phyloP scores from a whole-genome alignment of 2,888 invertebrate species.

The Acronicta psi region DNA sequence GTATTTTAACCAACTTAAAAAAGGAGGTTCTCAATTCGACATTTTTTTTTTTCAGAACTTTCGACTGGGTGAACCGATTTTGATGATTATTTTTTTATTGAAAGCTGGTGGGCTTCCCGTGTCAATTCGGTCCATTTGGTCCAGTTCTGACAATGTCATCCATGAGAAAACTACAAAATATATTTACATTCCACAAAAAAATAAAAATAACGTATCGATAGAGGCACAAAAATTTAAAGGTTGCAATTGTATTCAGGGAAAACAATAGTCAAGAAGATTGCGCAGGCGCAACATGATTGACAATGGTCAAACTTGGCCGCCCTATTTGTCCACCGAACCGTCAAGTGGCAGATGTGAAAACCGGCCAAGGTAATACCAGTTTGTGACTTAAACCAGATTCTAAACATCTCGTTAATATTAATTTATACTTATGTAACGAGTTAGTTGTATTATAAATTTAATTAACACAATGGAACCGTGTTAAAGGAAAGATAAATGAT shows the following conservation, averaged over 20 bases:
- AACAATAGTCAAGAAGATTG: slow-evolving; percentile 50
- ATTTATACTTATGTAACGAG: slow-evolving; percentile 35
- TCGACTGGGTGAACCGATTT: too few species aligned
- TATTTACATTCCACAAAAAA: too few species aligned
- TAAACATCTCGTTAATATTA: slow-evolving; percentile 28
- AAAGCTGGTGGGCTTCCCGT: too few species aligned
- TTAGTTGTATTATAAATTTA: slow-evolving; percentile 25
- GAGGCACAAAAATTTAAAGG: slow-evolving; percentile 26
- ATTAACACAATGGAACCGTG: slow-evolving; percentile 18
- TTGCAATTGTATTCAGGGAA: slow-evolving; percentile 33
- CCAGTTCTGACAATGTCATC: too few species aligned
- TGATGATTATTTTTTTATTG: too few species aligned
- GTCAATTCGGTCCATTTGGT: too few species aligned
- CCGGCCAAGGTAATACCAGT: slow-evolving; percentile 79
- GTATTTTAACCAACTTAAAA: too few species aligned
- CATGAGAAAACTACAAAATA: too few species aligned
- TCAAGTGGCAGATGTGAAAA: slow-evolving; percentile 80
- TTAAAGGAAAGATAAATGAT: slow-evolving; percentile 17
- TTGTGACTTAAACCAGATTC: slow-evolving; percentile 59
- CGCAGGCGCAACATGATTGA: slow-evolving; percentile 66
- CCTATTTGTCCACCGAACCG: slow-evolving; percentile 81
- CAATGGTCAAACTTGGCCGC: slow-evolving; percentile 75
- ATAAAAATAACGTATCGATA: neutral
- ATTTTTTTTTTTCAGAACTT: too few species aligned
- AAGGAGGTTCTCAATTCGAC: too few species aligned